Base-by-base conservation (phyloP, 2,113 vertebrate species). In the Calonectris borealis region DNA sequence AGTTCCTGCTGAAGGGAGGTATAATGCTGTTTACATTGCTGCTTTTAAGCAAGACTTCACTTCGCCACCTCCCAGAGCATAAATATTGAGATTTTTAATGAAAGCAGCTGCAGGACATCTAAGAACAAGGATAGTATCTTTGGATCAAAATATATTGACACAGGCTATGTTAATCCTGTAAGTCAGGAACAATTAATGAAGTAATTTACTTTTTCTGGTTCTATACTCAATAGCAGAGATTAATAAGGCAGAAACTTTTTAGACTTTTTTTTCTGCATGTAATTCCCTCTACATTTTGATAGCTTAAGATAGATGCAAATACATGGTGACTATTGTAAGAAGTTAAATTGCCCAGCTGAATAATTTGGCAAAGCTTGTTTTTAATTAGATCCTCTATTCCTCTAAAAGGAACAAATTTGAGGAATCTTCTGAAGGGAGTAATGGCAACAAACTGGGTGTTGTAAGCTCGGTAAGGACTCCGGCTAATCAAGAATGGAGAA, bases 81-180 rank as follows among this genome's bases (percentile, higher is more conserved):
- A 92, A 97, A 97, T 81, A 95, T 54, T 57, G 32, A 54, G 6
- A 95, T 76, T 71, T 83, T 71, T 72, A 94, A 94, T 64, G 70
- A 85, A 94, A 83, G 75, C 86, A 90, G 96, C 92, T 91, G 81
- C 31, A 46, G 52, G 40, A 89, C 15, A 60, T 66, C 58, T 54
- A 78, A 95, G 93, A 78, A 60, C 57, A 65, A 44, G 36, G 49
- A 46, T 10, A 70, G 17, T 87, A 64, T 88, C 76, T 69, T 82
- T 90, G 86, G 64, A 92, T 46, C 46, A 60, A 60, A 92, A 71
- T 78, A 78, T 86, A 66, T 88, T 69, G 70, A 76, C 66, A 72
- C 64, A 91, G 72, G 58, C 46, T 88, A 6, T 16, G 12, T 88
- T 95, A 92, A 86, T 31, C 27, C 52, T 86, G 25, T 77, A 78